Evolutionary conservation across 2,797 vertebrate species (phyloP), one percentile per base, ranked within the genome.

Genomic region (Podarcis lilfordi): DNA sequence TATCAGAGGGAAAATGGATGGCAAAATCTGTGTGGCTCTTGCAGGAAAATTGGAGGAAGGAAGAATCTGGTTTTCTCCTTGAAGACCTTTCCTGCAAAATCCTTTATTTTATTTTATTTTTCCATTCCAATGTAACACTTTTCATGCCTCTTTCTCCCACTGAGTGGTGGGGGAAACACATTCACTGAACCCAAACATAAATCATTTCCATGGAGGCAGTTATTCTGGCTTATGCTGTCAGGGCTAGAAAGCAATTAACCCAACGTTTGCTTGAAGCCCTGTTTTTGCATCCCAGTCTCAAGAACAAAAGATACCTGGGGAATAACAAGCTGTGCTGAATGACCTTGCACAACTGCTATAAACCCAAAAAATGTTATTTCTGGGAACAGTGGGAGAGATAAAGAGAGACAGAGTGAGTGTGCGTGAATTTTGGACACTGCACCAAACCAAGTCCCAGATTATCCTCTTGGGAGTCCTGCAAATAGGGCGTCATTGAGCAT

Each of bases 401-500:
- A 86, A 83, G 83, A 85, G 92, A 91, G 91, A 77, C 83, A 13
- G 0, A 92, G 94, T 88, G 84, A 92, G 86, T 76, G 82, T 84
- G 92, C 90, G 90, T 72, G 68, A 3, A 10, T 92, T 95, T 96
- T 94, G 93, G 94, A 92, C 84, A 93, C 93, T 89, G 90, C 93
- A 89, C 92, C 93, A 88, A 87, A 40, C 94, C 84, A 80, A 35
- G 92, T 83, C 91, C 95, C 88, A 88, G 45, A 32, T 89, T 87
- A 77, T 89, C 84, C 89, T 90, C 89, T 90, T 85, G 90, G 50
- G 80, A 94, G 90, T 92, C 95, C 90, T 86, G 93, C 21, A 94
- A 92, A 95, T 88, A 94, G 88, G 95, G 94, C 94, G 93, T 94
- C 94, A 95, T 96, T 97, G 97, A 97, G 97, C 97, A 97, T 97